phyloP scores from a whole-genome alignment of 2,113 vertebrate genomes.

The Columbina picui region DNA sequence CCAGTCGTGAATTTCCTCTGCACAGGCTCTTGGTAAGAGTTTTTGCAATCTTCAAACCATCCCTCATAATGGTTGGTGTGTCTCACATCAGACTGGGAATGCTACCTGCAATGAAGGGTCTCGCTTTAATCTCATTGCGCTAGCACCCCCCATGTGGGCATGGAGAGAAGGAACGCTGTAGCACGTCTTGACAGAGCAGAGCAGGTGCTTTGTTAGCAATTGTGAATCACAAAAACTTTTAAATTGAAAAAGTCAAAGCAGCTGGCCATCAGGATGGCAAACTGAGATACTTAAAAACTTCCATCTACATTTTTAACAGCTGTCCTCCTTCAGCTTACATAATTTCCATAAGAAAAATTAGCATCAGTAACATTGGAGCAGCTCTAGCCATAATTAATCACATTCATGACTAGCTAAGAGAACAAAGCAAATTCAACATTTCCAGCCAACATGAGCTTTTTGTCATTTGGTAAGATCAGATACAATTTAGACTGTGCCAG shows the following conservation, averaged over 20 bases:
- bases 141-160: accelerated
- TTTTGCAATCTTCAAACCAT: background rate
- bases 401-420: background rate
- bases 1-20: background rate
- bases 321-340: background rate
- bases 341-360: background rate
- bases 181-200: accelerated
- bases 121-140: accelerated
- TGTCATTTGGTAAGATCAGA: background rate
- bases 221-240: background rate
- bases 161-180: accelerated
- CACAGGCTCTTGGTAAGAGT: background rate
- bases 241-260: background rate
- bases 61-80: background rate
- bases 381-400: slow-evolving; percentile 10
- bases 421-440: slow-evolving; percentile 8
- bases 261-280: background rate
- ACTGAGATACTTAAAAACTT: background rate
- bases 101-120: background rate
- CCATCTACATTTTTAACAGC: background rate
- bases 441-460: background rate
- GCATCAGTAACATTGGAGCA: background rate
- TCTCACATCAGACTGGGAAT: background rate
- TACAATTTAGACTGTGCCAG: background rate
- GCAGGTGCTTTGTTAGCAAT: background rate